phyloP scores from a whole-genome alignment of 2,797 vertebrate genomes.

The Hemibagrus guttatus region DNA sequence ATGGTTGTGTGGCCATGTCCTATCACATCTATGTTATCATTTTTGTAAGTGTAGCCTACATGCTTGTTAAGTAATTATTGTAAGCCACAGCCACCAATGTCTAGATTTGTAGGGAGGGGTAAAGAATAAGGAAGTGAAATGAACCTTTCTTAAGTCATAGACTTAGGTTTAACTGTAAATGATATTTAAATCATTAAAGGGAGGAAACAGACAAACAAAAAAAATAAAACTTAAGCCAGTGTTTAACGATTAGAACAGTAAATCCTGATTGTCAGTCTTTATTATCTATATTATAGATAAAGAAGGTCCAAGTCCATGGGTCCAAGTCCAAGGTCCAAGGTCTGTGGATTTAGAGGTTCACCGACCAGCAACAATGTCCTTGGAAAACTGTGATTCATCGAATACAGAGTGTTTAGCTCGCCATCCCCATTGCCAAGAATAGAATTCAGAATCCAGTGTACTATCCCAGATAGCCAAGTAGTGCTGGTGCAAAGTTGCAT shows the following conservation, averaged over 20 bases:
- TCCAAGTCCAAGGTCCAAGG: not conserved
- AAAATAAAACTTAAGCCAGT: not conserved
- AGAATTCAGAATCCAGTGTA: not conserved
- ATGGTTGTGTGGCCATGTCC: slow-evolving; percentile 36
- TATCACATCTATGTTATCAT: not conserved
- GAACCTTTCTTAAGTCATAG: not conserved
- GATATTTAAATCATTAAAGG: not conserved
- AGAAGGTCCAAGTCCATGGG: not conserved
- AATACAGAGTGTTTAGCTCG: not conserved
- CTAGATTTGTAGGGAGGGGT: not conserved
- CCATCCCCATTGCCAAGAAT: not conserved
- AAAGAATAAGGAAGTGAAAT: not conserved
- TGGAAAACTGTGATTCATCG: not conserved
- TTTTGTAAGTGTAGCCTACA: no score
- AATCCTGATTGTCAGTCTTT: not conserved
- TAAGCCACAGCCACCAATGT: not conserved
- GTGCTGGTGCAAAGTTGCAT: no score
- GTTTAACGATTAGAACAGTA: not conserved
- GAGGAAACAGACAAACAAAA: not conserved
- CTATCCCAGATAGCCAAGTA: no score
- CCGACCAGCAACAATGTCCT: not conserved
- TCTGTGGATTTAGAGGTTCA: not conserved
- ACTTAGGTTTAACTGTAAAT: not conserved
- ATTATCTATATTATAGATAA: not conserved
- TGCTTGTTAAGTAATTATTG: not conserved